Evolutionary conservation across 2,888 invertebrate species (phyloP).

Genomic region (Dusona sp.): DNA sequence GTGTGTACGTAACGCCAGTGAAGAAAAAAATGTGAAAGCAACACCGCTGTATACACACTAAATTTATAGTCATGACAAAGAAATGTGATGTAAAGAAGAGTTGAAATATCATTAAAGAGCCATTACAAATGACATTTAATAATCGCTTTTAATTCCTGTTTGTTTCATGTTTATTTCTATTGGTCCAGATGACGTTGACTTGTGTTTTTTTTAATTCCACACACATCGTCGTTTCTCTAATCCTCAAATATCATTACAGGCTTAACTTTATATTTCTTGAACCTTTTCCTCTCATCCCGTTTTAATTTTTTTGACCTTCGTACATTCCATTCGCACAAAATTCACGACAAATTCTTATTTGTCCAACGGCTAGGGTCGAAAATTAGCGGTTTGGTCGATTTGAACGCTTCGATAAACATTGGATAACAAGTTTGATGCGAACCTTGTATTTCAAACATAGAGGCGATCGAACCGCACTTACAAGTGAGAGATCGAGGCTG

Average conservation of each 20-base stretch:
- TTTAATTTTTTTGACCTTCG: not conserved
- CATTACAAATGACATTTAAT: constrained; percentile 20
- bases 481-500: constrained; percentile 18
- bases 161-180: not conserved
- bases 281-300: not conserved
- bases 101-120: constrained; percentile 28
- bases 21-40: constrained; percentile 4
- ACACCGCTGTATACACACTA: constrained; percentile 1
- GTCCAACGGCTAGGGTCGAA: not conserved
- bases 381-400: not conserved
- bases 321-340: not conserved
- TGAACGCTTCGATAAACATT: not conserved
- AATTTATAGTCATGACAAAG: constrained; percentile 40
- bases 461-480: not conserved
- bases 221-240: not conserved
- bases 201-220: not conserved
- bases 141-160: not conserved
- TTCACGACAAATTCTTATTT: not conserved
- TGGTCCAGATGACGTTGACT: no score
- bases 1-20: constrained; percentile 12
- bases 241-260: not conserved
- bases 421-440: not conserved
- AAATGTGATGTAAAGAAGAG: constrained; percentile 46
- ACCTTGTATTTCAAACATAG: not conserved
- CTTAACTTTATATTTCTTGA: not conserved